These are phyloP conservation scores for Tapirus terrestris DNA, from an alignment of 2,113 vertebrate genomes.

Conservation along the genomic window DNA sequence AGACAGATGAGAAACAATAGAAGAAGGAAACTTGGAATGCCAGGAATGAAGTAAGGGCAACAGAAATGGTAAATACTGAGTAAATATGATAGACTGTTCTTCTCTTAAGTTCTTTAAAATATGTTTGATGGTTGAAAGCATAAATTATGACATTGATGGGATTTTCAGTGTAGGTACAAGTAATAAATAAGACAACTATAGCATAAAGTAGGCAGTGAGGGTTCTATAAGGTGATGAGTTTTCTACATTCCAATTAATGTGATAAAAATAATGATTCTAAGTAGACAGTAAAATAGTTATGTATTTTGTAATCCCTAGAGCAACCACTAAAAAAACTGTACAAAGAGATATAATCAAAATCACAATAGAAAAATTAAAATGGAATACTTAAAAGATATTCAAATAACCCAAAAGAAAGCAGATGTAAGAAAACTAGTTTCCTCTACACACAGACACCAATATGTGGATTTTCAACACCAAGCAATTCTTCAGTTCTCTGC, in stretches of 20 bases:
- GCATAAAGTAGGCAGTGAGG: not conserved
- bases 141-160: not conserved
- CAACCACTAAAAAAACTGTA: not conserved
- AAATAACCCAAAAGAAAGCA: not conserved
- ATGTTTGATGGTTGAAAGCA: not conserved
- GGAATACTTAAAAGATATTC: not conserved
- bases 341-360: not conserved
- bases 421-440: not conserved
- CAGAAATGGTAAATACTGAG: not conserved
- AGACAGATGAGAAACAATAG: not conserved
- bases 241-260: not conserved
- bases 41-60: not conserved
- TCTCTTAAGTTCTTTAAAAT: not conserved
- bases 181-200: not conserved
- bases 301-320: not conserved
- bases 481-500: not conserved
- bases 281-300: not conserved
- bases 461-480: not conserved
- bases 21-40: not conserved
- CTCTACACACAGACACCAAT: not conserved
- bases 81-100: not conserved
- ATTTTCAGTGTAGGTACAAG: not conserved
- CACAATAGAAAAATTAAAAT: not conserved
- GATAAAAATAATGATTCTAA: constrained; percentile 39
- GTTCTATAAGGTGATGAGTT: not conserved